Percentiles rank a stretch among this genome's conserved stretches.
Conservation (phyloP, 2,113 vertebrate species). For the Coracopsis vasa region DNA sequence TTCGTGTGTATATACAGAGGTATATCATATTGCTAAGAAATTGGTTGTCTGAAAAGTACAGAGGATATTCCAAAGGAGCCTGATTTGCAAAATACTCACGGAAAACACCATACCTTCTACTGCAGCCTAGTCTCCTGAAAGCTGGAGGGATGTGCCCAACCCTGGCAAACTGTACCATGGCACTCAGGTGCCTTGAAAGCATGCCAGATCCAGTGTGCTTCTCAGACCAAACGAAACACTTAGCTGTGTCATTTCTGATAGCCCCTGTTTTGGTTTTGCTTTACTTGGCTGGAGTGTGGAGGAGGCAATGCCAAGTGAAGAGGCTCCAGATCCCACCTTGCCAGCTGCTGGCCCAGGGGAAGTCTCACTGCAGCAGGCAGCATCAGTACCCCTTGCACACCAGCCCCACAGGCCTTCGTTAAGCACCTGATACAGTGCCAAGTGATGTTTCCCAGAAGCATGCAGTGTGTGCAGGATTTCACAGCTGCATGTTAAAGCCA, state of each 20-base stretch:
- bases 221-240: background rate
- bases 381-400: background rate
- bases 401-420: no score
- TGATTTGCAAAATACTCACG: background rate
- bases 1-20: background rate
- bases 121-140: background rate
- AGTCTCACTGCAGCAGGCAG: background rate
- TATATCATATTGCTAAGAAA: background rate
- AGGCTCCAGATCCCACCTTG: background rate
- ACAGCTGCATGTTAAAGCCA: background rate
- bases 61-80: background rate
- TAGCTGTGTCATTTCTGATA: accelerated
- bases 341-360: background rate
- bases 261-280: background rate
- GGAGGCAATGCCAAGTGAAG: accelerated
- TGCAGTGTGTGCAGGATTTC: background rate
- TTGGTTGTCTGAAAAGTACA: background rate
- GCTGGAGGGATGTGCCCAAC: background rate
- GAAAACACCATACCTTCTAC: background rate
- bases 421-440: background rate
- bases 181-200: background rate
- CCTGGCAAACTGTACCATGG: background rate
- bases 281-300: background rate
- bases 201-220: background rate
- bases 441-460: background rate